Base-by-base conservation (phyloP, 2,888 invertebrate species). In the Aspidapion aeneum region DNA sequence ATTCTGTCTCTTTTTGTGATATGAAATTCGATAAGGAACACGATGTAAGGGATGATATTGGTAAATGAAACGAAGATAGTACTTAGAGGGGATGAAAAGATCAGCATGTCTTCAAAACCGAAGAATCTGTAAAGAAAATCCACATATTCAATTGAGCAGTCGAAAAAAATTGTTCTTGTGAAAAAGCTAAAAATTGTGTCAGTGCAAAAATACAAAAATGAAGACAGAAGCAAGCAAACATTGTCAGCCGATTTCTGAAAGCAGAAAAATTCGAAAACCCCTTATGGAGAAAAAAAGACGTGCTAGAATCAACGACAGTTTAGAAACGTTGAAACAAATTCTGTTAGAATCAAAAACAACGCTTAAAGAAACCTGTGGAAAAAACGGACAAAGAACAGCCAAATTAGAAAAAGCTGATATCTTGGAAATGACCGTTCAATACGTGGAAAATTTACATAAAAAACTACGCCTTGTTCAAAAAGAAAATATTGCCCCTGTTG, bases 321-420 rank as follows among this genome's bases (percentile, higher is more conserved):
- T 84, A 58, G 82, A 83, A 69, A 79, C 80, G n/a, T 73, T 84
- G 35, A 84, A 83, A 72, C 75, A 80, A 66, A 81, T 84, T 58
- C 76, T 84, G 19, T 71, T 83, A 57, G 81, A 82, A 49, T 79
- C 80, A 1, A 77, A 78, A 61, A 75, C 78, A 1, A 71, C 74
- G 56, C 70, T 81, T 57, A 73, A 74, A 62, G 74, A 75, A 57
- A 75, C 75, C 55, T 69, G 74, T 12, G 57, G 68, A 2, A 74
- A 74, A 65, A 74, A 71, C 62, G 75, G 75, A 1, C 75, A 77
- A 66, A 70, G 83, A 56, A 84, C 84, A 48, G 81, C 85, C 1
- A 87, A 87, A 76, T 75, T 87, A 71, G 87, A 87, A 74, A 87
- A 87, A 73, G 87, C 87, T 0, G 87, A 87, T 72, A 86, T 87